These are phyloP conservation scores for Ametastegia equiseti DNA, from an alignment of 2,888 invertebrate species.

Conservation along the genomic window DNA sequence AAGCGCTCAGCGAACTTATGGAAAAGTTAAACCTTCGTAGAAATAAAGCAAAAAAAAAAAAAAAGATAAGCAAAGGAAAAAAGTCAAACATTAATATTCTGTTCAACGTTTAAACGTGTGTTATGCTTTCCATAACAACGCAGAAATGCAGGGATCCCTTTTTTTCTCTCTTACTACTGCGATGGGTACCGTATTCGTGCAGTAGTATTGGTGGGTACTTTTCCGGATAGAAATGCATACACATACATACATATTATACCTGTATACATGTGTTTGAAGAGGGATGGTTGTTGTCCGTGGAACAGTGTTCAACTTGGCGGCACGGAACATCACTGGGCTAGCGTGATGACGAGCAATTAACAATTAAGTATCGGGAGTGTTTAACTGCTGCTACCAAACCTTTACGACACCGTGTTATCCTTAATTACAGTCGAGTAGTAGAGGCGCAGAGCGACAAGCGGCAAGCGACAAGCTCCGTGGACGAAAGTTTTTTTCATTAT, in stretches of 20 bases:
- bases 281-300: conserved; percentile 13
- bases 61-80: not conserved
- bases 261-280: not conserved
- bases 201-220: not conserved
- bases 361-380: conserved; percentile 46
- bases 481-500: conserved; percentile 1
- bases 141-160: not conserved
- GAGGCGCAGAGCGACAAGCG: conserved; percentile 14
- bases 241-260: not conserved
- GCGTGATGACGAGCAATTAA: conserved; percentile 46
- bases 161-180: not conserved
- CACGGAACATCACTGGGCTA: conserved; percentile 20
- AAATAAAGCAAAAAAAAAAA: not conserved
- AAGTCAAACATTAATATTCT: not conserved
- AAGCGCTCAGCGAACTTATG: not conserved
- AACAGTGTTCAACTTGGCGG: not conserved
- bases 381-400: conserved; percentile 38
- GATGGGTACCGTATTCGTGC: too few relatives aligned
- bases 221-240: not conserved
- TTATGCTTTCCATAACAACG: not conserved
- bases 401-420: conserved; percentile 42
- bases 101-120: not conserved
- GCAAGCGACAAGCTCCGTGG: not conserved
- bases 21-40: not conserved
- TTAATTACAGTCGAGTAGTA: conserved; percentile 28